phyloP scores from a whole-genome alignment of 2,888 invertebrate species.

The Acrobasis suavella region DNA sequence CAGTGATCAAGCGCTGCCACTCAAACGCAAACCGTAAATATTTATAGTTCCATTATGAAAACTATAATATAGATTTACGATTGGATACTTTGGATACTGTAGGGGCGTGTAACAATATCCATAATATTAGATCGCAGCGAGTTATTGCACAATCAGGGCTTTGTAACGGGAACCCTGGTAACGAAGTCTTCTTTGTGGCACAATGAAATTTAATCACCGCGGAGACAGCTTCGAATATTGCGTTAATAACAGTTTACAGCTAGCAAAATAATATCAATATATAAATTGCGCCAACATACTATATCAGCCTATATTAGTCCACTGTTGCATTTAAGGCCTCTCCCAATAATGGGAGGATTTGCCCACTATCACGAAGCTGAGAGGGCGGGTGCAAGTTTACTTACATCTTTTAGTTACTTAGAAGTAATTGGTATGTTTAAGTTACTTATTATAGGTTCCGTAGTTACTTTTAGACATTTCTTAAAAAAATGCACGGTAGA shows the following conservation, averaged over 20 bases:
- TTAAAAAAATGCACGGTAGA: no score
- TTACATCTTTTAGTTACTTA: no score
- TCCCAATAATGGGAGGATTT: no score
- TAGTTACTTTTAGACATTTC: no score
- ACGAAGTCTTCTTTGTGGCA: constrained; percentile 42
- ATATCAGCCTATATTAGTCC: no score
- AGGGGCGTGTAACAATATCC: constrained; percentile 53
- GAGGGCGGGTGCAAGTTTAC: no score
- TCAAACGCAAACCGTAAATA: constrained; percentile 37
- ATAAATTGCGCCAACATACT: no score
- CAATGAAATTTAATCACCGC: constrained; percentile 26
- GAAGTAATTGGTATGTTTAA: no score
- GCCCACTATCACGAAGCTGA: no score
- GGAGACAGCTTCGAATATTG: constrained; percentile 4
- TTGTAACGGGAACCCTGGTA: constrained; percentile 50
- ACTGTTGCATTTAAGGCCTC: no score
- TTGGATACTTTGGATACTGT: constrained; percentile 48
- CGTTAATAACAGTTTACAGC: not conserved
- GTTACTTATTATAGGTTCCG: no score
- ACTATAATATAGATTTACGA: constrained; percentile 54
- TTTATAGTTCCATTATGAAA: constrained; percentile 40
- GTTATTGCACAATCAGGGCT: constrained; percentile 54
- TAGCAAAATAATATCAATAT: not conserved
- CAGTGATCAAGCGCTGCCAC: constrained; percentile 33
- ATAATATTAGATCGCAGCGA: constrained; percentile 47